Percentiles rank a stretch among this genome's conserved stretches.
phyloP scores from a whole-genome alignment of 2,113 vertebrate species.

The Atlantisia rogersi region DNA sequence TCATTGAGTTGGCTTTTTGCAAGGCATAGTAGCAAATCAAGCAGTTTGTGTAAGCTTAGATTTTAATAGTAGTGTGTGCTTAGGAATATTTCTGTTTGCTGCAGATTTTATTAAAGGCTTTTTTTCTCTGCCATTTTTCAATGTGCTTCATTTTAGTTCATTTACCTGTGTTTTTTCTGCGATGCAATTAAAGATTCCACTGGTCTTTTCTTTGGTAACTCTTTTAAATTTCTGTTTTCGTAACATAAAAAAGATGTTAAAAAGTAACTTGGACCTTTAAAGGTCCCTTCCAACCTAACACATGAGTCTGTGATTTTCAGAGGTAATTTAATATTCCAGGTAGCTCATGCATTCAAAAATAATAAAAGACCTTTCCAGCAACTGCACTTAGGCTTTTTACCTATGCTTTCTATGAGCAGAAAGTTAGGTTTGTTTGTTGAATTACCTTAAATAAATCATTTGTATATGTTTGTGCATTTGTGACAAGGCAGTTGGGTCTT shows the following conservation, averaged over 20 bases:
- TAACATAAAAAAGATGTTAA: not conserved
- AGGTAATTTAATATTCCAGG: not conserved
- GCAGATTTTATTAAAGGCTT: not conserved
- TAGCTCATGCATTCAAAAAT: not conserved
- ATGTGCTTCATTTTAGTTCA: not conserved
- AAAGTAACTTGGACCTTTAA: not conserved
- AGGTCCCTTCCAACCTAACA: too few relatives aligned
- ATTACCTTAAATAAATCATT: not conserved
- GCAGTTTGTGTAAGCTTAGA: conserved; percentile 49
- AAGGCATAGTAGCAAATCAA: conserved; percentile 60
- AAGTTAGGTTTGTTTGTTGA: not conserved
- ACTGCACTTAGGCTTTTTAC: not conserved
- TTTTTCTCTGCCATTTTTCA: not conserved
- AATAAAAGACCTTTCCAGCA: not conserved
- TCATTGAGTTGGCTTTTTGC: conserved; percentile 56
- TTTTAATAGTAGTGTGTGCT: conserved; percentile 37
- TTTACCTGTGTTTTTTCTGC: not conserved
- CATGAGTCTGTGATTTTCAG: not conserved
- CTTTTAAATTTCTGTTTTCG: not conserved
- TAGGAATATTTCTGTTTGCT: conserved; percentile 6
- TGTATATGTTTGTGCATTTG: not conserved
- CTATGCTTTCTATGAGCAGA: not conserved
- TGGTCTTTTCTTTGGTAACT: not conserved
- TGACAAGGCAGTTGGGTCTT: not conserved
- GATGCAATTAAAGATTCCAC: not conserved